Percentiles rank a stretch among this genome's conserved stretches.
phyloP scores from a whole-genome alignment of 2,888 invertebrate genomes.

The Synergus laeviventris region DNA sequence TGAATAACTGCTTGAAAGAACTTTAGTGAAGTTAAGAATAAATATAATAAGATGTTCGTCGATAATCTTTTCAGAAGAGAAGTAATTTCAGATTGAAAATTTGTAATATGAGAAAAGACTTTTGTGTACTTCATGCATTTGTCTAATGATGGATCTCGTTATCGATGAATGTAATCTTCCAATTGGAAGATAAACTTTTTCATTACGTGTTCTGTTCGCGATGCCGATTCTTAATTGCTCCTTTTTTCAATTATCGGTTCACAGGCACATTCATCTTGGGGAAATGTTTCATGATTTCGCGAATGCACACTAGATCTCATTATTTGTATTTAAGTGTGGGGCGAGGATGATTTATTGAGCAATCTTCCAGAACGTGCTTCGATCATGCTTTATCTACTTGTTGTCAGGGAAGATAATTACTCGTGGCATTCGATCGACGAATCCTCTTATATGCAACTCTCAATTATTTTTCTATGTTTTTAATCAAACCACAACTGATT shows the following conservation, averaged over 20 bases:
- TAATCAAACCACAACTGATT: background rate
- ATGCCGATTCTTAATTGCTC: background rate
- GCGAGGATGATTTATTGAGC: slow-evolving; percentile 4
- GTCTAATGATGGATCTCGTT: background rate
- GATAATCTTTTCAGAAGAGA: background rate
- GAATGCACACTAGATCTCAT: slow-evolving; percentile 3
- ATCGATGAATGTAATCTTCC: background rate
- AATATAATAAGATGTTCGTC: background rate
- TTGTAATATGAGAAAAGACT: background rate
- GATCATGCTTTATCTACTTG: slow-evolving; percentile 11
- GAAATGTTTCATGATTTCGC: slow-evolving; percentile 6
- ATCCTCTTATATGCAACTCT: background rate
- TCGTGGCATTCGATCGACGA: background rate
- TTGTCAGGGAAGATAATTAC: slow-evolving; percentile 10
- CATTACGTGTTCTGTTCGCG: background rate
- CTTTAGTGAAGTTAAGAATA: background rate
- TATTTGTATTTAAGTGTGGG: slow-evolving; percentile 5
- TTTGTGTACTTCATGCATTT: background rate
- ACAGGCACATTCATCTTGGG: background rate
- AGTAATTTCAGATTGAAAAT: background rate
- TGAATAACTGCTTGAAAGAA: too few species aligned
- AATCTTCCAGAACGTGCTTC: slow-evolving; percentile 19
- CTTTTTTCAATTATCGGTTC: slow-evolving; percentile 2
- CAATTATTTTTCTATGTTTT: background rate
- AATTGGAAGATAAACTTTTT: slow-evolving; percentile 18